Evolutionary conservation across 2,888 invertebrate genomes (phyloP).

Genomic region (Eulithis testata): DNA sequence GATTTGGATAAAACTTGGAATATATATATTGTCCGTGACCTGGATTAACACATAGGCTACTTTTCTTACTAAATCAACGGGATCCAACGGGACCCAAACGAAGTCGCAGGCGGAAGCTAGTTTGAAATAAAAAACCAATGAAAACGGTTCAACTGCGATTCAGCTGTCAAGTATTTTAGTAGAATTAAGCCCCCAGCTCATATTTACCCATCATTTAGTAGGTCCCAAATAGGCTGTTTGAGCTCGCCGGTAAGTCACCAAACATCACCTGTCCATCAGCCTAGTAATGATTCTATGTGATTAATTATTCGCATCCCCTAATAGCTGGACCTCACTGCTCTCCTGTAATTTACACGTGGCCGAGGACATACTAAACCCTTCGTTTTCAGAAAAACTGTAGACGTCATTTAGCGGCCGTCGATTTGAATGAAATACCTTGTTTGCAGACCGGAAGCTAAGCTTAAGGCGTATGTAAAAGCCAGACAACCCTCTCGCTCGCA

Average conservation of each 20-base stretch:
- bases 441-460: too few relatives aligned
- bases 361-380: not conserved
- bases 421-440: not conserved
- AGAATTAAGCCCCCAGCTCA: not conserved
- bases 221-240: constrained; percentile 1
- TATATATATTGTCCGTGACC: too few relatives aligned
- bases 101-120: too few relatives aligned
- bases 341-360: constrained; percentile 22
- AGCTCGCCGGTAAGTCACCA: not conserved
- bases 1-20: too few relatives aligned
- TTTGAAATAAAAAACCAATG: too few relatives aligned
- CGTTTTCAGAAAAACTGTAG: not conserved
- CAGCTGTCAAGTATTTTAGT: not conserved
- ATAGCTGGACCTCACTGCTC: constrained; percentile 20
- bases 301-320: constrained; percentile 37
- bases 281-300: constrained; percentile 17
- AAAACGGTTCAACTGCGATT: too few relatives aligned
- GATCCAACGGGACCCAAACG: too few relatives aligned
- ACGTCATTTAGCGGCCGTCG: not conserved
- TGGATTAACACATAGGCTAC: too few relatives aligned
- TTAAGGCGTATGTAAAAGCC: too few relatives aligned
- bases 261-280: constrained; percentile 12
- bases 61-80: too few relatives aligned
- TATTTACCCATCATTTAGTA: not conserved
- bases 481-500: too few relatives aligned